Evolutionary conservation across 2,888 invertebrate species (phyloP), one percentile per base, ranked within the genome.

Genomic region (Drosophila nr. perissopoda): DNA sequence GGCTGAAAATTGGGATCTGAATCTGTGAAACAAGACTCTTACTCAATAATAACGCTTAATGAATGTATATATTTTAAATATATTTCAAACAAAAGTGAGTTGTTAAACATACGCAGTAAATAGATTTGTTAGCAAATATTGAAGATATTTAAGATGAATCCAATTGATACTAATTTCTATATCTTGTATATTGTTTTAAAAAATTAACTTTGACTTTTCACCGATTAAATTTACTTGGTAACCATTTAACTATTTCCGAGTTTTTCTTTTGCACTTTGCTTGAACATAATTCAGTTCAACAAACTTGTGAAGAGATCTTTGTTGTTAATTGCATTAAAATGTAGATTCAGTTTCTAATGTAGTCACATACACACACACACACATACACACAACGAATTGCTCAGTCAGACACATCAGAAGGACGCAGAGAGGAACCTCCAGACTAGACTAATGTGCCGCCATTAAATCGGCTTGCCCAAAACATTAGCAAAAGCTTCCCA

Each of bases 401-500:
- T 8, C 52, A 40, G 49, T 33, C 74, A 66, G 60, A 67, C 51
- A 64, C 70, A 67, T 66, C 62, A 10, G 25, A 56, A 66, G 38
- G 34, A 51, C 38, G 16, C 63, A 65, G 53, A 38, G 18, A 38
- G 27, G 27, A 13, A 13, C 27, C n/a, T 38, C 27, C 62, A 49
- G 63, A 59, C 79, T 64, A 60, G 65, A 87, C 76, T 82, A 76
- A 84, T 84, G 82, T 74, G 70, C 53, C 63, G 69, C 81, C 76
- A 82, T 84, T 87, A 84, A 84, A 82, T 81, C 76, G 88, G 81
- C 70, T 81, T 64, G 74, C 82, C 83, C 81, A 73, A 72, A 64
- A 76, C 79, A 87, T 79, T 87, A 82, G 79, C 81, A 64, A 60
- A 60, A 72, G 40, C 51, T 38, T 21, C 46, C 16, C 25, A 25